phyloP scores from a whole-genome alignment of 1,140 invertebrate genomes.

The Euschistus heros region DNA sequence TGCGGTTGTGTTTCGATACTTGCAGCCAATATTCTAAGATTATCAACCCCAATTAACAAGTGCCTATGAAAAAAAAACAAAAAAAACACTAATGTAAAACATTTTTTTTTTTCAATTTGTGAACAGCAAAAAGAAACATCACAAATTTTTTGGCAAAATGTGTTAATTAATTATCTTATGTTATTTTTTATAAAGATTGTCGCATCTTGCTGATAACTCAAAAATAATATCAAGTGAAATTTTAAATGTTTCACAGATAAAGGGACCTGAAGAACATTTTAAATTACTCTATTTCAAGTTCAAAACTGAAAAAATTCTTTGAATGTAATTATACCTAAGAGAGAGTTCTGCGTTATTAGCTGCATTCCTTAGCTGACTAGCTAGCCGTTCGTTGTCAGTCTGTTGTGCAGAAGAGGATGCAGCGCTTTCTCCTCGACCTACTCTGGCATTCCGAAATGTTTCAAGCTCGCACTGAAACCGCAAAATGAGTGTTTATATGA shows the following conservation, averaged over 20 bases:
- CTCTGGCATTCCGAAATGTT: background rate
- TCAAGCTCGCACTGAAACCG: conserved; percentile 22
- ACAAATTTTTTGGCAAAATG: too few relatives aligned
- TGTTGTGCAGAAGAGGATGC: conserved; percentile 31
- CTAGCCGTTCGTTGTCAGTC: conserved; percentile 36
- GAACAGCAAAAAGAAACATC: too few relatives aligned
- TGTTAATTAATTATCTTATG: too few relatives aligned
- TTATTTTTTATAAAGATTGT: too few relatives aligned
- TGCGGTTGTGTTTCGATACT: conserved; percentile 36
- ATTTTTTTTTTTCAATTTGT: too few relatives aligned
- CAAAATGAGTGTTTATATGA: background rate
- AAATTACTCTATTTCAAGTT: too few relatives aligned
- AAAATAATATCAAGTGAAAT: too few relatives aligned
- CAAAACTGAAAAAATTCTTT: too few relatives aligned
- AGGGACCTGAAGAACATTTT: too few relatives aligned
- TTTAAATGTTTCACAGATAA: too few relatives aligned
- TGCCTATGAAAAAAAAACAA: conserved; percentile 41
- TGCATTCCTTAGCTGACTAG: conserved; percentile 45
- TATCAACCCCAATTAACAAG: conserved; percentile 52
- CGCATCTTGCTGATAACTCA: too few relatives aligned
- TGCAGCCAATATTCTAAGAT: conserved; percentile 48
- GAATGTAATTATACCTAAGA: conserved; percentile 40
- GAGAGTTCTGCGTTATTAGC: conserved; percentile 52
- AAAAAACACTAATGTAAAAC: too few relatives aligned
- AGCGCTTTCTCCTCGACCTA: conserved; percentile 5